Percentiles rank a stretch among this genome's conserved stretches.
phyloP scores from a whole-genome alignment of 2,797 vertebrate genomes.

The Sebastes goodei region DNA sequence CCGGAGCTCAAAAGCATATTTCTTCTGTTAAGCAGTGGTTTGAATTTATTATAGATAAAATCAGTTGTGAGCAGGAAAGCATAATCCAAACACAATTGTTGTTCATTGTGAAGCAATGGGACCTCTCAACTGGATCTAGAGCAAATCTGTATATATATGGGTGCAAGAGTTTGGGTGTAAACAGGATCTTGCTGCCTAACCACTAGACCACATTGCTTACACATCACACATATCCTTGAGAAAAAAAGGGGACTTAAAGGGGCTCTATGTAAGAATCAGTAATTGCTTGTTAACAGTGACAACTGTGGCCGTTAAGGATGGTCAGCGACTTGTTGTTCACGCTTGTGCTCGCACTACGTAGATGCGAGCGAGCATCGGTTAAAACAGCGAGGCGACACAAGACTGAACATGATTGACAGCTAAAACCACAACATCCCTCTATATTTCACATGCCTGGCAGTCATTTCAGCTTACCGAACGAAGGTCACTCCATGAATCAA shows the following conservation, averaged over 20 bases:
- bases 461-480: no score
- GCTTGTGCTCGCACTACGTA: no score
- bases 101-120: not conserved
- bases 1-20: not conserved
- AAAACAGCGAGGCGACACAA: no score
- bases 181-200: not conserved
- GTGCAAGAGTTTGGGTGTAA: not conserved
- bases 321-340: no score
- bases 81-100: not conserved
- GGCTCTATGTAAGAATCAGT: no score
- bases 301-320: no score
- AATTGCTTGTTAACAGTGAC: no score
- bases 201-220: not conserved
- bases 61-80: not conserved
- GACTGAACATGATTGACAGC: no score
- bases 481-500: no score
- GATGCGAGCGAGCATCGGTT: no score
- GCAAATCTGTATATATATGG: not conserved
- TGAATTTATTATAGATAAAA: not conserved
- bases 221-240: not conserved
- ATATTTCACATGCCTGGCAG: no score
- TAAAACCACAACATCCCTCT: no score
- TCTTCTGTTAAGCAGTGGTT: not conserved
- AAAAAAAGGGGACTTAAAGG: not conserved
- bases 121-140: not conserved